Percentiles rank a stretch among this genome's conserved stretches.
Conservation (phyloP, 1,140 invertebrate genomes). For the Musca vetustissima region DNA sequence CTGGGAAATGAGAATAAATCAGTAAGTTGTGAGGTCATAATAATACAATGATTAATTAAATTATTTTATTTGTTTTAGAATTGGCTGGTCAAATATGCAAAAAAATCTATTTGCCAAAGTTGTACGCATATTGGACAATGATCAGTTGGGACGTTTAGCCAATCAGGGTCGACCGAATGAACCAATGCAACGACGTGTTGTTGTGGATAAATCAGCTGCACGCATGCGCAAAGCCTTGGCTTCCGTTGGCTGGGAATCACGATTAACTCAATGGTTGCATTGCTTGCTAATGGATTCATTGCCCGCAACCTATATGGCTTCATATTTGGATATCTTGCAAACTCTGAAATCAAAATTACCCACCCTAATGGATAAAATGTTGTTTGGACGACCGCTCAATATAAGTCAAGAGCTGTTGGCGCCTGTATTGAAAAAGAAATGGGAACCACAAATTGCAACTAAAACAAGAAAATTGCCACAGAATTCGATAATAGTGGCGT, state of each 20-base stretch:
- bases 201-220: slow-evolving; percentile 72
- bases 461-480: slow-evolving; percentile 68
- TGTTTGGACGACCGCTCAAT: slow-evolving; percentile 63
- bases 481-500: slow-evolving; percentile 71
- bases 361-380: slow-evolving; percentile 75
- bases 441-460: slow-evolving; percentile 66
- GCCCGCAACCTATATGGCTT: slow-evolving; percentile 67
- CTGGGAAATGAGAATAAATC: slow-evolving; percentile 71
- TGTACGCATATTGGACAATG: slow-evolving; percentile 69
- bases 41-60: not conserved
- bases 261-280: slow-evolving; percentile 79
- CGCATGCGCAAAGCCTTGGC: slow-evolving; percentile 69
- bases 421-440: slow-evolving; percentile 71
- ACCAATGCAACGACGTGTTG: slow-evolving; percentile 67
- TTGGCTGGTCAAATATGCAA: slow-evolving; percentile 68
- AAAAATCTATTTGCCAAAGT: slow-evolving; percentile 68
- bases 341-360: slow-evolving; percentile 76
- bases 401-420: slow-evolving; percentile 58
- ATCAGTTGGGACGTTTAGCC: slow-evolving; percentile 69
- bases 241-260: slow-evolving; percentile 69
- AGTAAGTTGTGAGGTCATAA: slow-evolving; percentile 57
- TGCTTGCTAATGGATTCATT: slow-evolving; percentile 71
- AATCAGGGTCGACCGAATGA: slow-evolving; percentile 62
- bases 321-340: slow-evolving; percentile 80
- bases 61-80: slow-evolving; percentile 53